These are phyloP conservation scores for Mya arenaria DNA, from an alignment of 1,140 invertebrate genomes.

Conservation along the genomic window DNA sequence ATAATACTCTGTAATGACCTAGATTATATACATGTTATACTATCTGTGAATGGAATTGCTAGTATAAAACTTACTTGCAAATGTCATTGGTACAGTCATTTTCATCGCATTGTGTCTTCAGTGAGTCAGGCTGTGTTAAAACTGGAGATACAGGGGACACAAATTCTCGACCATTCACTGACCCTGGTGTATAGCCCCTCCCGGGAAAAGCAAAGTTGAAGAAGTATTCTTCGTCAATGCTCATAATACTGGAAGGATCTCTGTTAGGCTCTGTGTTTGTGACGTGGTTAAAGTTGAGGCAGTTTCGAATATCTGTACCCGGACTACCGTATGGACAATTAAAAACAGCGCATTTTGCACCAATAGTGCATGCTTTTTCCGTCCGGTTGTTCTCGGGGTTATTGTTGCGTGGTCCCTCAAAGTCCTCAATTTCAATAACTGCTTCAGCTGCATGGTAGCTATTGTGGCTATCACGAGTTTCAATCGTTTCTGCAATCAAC, in stretches of 20 bases:
- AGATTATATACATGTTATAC: too few relatives aligned
- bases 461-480: conserved; percentile 37
- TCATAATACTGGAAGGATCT: too few relatives aligned
- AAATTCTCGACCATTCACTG: conserved; percentile 50
- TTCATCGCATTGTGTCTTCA: conserved; percentile 19
- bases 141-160: conserved; percentile 11
- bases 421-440: conserved; percentile 22
- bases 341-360: conserved; percentile 51
- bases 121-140: conserved; percentile 19
- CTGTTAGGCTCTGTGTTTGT: too few relatives aligned
- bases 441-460: conserved; percentile 51
- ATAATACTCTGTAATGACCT: too few relatives aligned
- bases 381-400: conserved; percentile 23
- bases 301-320: too few relatives aligned
- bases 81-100: too few relatives aligned
- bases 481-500: conserved; percentile 85
- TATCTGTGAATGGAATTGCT: too few relatives aligned
- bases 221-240: conserved; percentile 28
- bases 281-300: too few relatives aligned
- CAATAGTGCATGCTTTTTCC: conserved; percentile 19
- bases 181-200: conserved; percentile 29
- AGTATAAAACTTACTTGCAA: too few relatives aligned
- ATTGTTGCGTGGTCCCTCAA: not conserved
- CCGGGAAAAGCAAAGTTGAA: conserved; percentile 50
- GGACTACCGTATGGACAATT: conserved; percentile 67